phyloP scores from a whole-genome alignment of 2,797 vertebrate species.

The Rhynchotus rufescens region DNA sequence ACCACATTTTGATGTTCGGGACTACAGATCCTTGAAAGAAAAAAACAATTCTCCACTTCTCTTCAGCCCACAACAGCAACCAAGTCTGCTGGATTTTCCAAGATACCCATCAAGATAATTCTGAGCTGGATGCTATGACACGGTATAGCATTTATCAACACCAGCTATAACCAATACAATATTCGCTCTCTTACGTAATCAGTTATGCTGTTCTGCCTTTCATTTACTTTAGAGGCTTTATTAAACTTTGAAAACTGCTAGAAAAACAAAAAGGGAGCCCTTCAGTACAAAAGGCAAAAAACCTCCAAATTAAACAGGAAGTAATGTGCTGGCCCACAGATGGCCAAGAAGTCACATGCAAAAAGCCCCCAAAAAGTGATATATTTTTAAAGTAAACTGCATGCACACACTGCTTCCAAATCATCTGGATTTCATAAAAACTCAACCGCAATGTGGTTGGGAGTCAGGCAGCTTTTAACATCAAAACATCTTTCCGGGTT shows the following conservation, averaged over 20 bases:
- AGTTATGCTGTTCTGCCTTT: constrained; percentile 69
- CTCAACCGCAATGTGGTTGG: constrained; percentile 71
- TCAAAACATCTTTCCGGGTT: constrained; percentile 70
- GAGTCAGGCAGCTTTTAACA: constrained; percentile 71
- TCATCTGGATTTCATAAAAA: constrained; percentile 84
- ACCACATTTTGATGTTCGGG: constrained; percentile 87
- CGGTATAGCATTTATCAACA: constrained; percentile 73
- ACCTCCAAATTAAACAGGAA: constrained; percentile 80
- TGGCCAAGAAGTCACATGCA: constrained; percentile 53
- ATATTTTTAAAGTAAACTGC: constrained; percentile 75
- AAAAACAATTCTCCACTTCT: constrained; percentile 64
- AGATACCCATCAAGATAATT: constrained; percentile 72
- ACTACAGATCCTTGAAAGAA: constrained; percentile 65
- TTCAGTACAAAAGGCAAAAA: constrained; percentile 66
- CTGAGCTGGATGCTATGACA: constrained; percentile 73
- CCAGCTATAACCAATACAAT: constrained; percentile 71
- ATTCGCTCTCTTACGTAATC: constrained; percentile 82
- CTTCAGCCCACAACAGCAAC: constrained; percentile 59
- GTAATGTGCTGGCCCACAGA: constrained; percentile 68
- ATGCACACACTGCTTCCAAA: constrained; percentile 69
- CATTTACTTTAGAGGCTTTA: constrained; percentile 74
- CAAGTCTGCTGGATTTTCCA: constrained; percentile 71
- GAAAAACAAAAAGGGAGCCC: constrained; percentile 60
- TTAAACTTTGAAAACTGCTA: constrained; percentile 67
- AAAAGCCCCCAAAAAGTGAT: constrained; percentile 59